A percentile compares a stretch with the other conserved stretches of the same genome.
Conservation (phyloP, 2,113 vertebrate species). For the Nothobranchius kuhntae region DNA sequence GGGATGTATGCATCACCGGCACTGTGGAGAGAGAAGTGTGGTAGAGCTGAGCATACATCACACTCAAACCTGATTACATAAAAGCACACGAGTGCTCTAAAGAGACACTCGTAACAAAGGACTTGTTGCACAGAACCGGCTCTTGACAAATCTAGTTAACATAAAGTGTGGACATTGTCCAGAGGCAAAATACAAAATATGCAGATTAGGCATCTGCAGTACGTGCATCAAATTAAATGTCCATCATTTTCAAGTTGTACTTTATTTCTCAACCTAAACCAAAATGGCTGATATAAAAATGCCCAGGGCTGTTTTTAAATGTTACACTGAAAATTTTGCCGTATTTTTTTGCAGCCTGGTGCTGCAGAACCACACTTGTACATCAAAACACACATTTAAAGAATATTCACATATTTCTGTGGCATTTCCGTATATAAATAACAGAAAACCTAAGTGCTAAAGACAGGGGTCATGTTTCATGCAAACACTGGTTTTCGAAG, state of each 20-base stretch:
- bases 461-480: neutral
- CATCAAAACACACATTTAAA: neutral
- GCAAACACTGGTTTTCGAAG: neutral
- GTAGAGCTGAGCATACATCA: neutral
- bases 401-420: neutral
- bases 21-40: neutral
- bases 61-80: constrained; percentile 12
- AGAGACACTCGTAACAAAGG: constrained; percentile 9
- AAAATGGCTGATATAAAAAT: neutral
- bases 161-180: constrained; percentile 10
- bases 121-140: constrained; percentile 1
- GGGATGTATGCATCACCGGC: constrained; percentile 2
- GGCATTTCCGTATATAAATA: constrained; percentile 2
- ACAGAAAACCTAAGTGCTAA: neutral
- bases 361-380: constrained; percentile 5
- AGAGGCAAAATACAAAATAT: neutral
- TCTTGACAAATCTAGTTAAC: constrained; percentile 15
- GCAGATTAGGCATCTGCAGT: neutral
- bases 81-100: constrained; percentile 17
- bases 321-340: neutral
- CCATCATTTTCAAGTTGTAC: neutral
- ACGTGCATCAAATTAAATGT: constrained; percentile 10
- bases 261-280: neutral
- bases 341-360: constrained; percentile 14
- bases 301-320: neutral